Evolutionary conservation across 2,113 vertebrate genomes (phyloP).

Genomic region (Microcebus ravelobensis): DNA sequence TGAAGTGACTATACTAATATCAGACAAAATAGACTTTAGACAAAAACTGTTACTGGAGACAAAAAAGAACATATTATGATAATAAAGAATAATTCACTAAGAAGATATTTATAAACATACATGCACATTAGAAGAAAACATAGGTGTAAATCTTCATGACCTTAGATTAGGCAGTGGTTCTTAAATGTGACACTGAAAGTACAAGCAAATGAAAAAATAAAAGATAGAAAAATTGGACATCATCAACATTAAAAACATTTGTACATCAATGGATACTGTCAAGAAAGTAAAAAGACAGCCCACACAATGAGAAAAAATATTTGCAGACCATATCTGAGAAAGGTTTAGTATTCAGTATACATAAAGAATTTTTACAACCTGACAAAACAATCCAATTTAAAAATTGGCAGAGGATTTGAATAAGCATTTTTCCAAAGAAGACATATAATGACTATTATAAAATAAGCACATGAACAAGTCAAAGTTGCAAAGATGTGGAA

Average conservation of each 20-base stretch:
- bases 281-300: neutral
- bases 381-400: neutral
- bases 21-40: neutral
- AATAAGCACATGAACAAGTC: neutral
- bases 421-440: neutral
- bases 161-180: neutral
- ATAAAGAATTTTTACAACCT: neutral
- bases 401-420: neutral
- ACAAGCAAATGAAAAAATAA: neutral
- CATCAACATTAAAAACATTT: neutral
- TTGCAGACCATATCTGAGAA: neutral
- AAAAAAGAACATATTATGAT: neutral
- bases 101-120: neutral
- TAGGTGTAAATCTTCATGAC: neutral
- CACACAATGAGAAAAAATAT: neutral
- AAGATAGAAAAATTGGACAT: neutral
- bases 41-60: neutral
- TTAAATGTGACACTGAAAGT: neutral
- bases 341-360: neutral
- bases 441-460: neutral
- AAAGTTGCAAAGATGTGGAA: too few relatives aligned
- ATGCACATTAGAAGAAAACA: neutral
- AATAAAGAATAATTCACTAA: neutral
- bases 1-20: neutral
- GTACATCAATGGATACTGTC: neutral